phyloP scores from a whole-genome alignment of 2,888 invertebrate species.

The Caenorhabditis doughertyi region DNA sequence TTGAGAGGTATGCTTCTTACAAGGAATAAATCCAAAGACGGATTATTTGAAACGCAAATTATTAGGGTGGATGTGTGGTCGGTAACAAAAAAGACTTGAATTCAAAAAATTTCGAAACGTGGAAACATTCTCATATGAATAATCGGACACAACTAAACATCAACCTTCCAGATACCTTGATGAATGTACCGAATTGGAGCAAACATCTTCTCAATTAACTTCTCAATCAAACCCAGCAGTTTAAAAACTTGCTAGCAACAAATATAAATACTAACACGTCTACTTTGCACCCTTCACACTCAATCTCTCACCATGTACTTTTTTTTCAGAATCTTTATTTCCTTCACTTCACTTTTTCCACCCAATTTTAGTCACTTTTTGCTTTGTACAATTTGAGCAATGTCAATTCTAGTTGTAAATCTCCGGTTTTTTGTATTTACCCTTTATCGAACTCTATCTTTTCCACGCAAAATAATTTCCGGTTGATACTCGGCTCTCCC shows the following conservation, averaged over 20 bases:
- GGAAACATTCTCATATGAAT: background rate
- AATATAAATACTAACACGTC: background rate
- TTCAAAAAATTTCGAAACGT: background rate
- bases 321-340: background rate
- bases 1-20: constrained; percentile 77
- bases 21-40: too few species aligned
- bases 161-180: constrained; percentile 53
- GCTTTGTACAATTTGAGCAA: constrained; percentile 39
- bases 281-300: constrained; percentile 8
- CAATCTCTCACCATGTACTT: background rate
- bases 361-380: constrained; percentile 38
- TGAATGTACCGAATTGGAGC: constrained; percentile 51
- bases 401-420: constrained; percentile 35
- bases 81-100: background rate
- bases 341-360: background rate
- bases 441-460: constrained; percentile 2
- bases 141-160: background rate
- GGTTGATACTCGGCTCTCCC: constrained; percentile 7
- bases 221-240: constrained; percentile 40
- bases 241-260: background rate
- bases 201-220: constrained; percentile 17
- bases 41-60: background rate
- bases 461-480: constrained; percentile 28
- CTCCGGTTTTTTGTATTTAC: constrained; percentile 40
- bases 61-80: too few species aligned